phyloP scores from a whole-genome alignment of 2,113 vertebrate genomes.

The Poicephalus gulielmi region DNA sequence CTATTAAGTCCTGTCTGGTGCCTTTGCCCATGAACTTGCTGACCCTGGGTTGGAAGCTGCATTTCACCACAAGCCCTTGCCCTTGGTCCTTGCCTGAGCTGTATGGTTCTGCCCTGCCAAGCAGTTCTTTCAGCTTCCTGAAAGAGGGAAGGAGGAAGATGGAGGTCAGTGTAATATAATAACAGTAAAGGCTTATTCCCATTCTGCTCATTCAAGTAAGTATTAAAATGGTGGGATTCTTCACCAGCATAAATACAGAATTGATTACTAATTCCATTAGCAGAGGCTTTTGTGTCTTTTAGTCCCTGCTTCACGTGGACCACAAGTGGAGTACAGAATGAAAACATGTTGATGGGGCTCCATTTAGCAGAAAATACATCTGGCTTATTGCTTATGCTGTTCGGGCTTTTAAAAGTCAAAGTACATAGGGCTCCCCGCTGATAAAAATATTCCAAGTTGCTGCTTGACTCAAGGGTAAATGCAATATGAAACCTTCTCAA shows the following conservation, averaged over 20 bases:
- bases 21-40: background rate
- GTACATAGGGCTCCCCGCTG: background rate
- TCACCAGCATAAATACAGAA: background rate
- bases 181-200: background rate
- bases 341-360: background rate
- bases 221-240: background rate
- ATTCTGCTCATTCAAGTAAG: background rate
- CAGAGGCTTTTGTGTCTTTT: background rate
- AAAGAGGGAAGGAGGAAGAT: background rate
- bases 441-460: slow-evolving; percentile 39
- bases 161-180: background rate
- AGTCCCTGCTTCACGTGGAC: background rate
- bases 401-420: slow-evolving; percentile 4
- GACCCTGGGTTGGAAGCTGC: background rate
- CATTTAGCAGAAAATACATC: background rate
- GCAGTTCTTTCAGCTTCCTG: background rate
- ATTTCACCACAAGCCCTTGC: background rate
- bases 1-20: background rate
- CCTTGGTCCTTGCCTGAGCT: background rate
- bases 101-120: background rate
- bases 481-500: slow-evolving; percentile 36
- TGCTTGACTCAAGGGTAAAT: background rate
- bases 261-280: background rate
- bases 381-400: background rate
- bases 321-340: background rate